phyloP scores from a whole-genome alignment of 2,888 invertebrate genomes.

The Sarcophaga carnaria region DNA sequence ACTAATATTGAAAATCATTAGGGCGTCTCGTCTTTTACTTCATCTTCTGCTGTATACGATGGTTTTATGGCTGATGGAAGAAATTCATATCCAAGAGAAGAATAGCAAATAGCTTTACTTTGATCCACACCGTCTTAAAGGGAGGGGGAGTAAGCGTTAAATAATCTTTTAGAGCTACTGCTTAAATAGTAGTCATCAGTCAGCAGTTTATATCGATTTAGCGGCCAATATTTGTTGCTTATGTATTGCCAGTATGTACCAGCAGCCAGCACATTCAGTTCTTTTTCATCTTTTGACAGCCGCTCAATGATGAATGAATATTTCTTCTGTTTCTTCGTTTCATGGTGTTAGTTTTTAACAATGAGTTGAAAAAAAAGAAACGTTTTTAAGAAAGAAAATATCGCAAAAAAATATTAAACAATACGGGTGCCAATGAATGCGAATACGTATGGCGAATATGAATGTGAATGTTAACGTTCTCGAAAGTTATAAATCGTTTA shows the following conservation, averaged over 20 bases:
- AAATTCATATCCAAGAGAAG: background rate
- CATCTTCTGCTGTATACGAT: conserved; percentile 21
- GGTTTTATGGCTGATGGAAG: conserved; percentile 13
- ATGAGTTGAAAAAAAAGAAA: conserved; percentile 22
- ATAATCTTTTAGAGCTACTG: conserved; percentile 68
- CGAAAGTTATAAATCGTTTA: conserved; percentile 57
- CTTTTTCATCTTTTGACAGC: conserved; percentile 61
- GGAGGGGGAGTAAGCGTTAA: conserved; percentile 66
- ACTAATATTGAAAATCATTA: conserved; percentile 69
- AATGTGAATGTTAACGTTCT: conserved; percentile 34
- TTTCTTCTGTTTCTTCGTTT: conserved; percentile 25
- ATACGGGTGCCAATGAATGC: conserved; percentile 5
- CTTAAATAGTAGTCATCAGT: conserved; percentile 56
- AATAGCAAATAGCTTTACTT: conserved; percentile 52
- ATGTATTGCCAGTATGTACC: background rate
- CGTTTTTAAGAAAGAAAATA: conserved; percentile 8
- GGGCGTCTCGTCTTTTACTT: conserved; percentile 42
- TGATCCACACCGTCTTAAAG: conserved; percentile 50
- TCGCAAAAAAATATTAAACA: conserved; percentile 41
- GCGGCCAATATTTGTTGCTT: background rate
- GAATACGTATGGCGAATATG: background rate
- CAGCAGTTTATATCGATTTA: conserved; percentile 32
- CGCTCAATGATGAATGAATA: conserved; percentile 66
- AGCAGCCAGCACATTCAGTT: conserved; percentile 5
- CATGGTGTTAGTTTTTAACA: conserved; percentile 1